Evolutionary conservation across 1,140 invertebrate species (phyloP).

Genomic region (Copidosoma floridanum): DNA sequence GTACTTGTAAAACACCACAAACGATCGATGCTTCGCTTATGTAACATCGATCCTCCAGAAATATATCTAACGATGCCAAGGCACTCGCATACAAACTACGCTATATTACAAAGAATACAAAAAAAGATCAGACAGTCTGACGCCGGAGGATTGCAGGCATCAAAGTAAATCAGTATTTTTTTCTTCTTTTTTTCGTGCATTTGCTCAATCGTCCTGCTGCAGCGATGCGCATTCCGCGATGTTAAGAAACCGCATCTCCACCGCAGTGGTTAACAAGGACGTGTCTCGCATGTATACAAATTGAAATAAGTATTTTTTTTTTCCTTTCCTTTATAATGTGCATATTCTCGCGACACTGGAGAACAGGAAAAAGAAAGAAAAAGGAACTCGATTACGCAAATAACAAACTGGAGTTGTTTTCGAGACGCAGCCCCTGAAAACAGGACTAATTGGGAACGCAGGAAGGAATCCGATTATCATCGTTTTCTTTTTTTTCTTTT

Average conservation of each 20-base stretch:
- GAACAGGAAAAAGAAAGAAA: neutral
- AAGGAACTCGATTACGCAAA: neutral
- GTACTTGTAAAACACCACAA: no score
- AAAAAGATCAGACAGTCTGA: neutral
- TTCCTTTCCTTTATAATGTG: no score
- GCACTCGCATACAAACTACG: no score
- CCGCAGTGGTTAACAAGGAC: neutral
- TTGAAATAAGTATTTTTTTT: neutral
- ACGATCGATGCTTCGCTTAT: no score
- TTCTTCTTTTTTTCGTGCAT: neutral
- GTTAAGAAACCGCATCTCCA: constrained; percentile 13
- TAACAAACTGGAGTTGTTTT: neutral
- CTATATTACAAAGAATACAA: no score
- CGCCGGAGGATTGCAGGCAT: neutral
- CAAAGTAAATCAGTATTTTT: neutral
- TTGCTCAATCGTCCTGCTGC: constrained; percentile 6
- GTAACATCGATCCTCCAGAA: no score
- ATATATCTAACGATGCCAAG: no score
- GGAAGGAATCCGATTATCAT: no score
- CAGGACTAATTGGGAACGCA: no score
- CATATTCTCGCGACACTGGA: neutral
- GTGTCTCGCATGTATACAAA: neutral
- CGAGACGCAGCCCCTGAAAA: no score
- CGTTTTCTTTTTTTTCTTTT: no score
- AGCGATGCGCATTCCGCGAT: constrained; percentile 4